Evolutionary conservation across 2,113 vertebrate species (phyloP).

Genomic region (Ochotona princeps): DNA sequence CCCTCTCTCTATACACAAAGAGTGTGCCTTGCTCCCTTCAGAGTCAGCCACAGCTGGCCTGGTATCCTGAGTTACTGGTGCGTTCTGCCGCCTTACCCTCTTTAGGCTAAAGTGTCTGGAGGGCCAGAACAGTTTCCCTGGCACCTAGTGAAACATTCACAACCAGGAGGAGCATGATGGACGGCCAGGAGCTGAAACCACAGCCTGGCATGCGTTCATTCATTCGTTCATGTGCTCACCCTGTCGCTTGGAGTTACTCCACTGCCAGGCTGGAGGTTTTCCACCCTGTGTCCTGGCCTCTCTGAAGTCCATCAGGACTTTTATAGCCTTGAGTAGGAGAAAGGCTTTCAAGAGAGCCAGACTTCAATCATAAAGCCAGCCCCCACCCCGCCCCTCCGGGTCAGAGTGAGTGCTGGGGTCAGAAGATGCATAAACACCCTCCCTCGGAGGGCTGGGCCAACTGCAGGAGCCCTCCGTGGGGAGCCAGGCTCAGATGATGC

Average conservation of each 20-base stretch:
- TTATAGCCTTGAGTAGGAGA: not conserved
- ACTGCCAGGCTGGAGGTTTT: not conserved
- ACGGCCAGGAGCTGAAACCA: too few relatives aligned
- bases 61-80: not conserved
- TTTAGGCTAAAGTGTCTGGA: not conserved
- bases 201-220: not conserved
- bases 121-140: not conserved
- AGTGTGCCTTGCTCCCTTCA: not conserved
- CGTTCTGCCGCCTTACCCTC: not conserved
- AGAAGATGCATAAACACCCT: constrained; percentile 22
- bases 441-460: not conserved
- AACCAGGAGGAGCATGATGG: not conserved
- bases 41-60: not conserved
- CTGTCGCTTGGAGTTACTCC: not conserved
- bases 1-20: not conserved
- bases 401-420: constrained; percentile 20
- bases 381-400: too few relatives aligned
- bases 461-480: not conserved
- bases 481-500: not conserved
- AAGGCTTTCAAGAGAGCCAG: not conserved
- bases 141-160: not conserved
- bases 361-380: constrained; percentile 11
- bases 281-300: not conserved
- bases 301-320: constrained; percentile 44
- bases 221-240: not conserved